A percentile compares a stretch with the other conserved stretches of the same genome.
Conservation (phyloP, 2,113 vertebrate genomes). For the Phalacrocorax pelagicus region DNA sequence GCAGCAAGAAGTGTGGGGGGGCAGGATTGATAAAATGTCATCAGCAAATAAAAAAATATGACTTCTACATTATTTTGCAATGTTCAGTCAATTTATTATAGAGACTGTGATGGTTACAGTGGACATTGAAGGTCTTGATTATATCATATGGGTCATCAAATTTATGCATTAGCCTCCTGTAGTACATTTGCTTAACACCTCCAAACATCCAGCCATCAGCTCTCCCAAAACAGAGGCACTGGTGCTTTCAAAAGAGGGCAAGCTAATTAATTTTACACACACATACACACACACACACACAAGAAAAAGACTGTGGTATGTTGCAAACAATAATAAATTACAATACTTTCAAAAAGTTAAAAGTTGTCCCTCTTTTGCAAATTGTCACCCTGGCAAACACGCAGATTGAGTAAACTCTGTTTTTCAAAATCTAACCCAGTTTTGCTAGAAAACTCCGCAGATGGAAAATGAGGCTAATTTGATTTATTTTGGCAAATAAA, state of each 20-base stretch:
- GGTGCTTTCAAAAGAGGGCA: not conserved
- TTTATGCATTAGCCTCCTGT: not conserved
- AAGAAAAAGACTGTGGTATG: not conserved
- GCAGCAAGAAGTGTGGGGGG: not conserved
- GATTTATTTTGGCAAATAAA: slow-evolving; percentile 4
- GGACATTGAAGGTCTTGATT: not conserved
- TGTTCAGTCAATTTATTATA: not conserved
- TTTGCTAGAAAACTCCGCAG: not conserved
- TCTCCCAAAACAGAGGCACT: not conserved
- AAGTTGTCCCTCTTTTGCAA: not conserved
- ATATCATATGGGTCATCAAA: not conserved
- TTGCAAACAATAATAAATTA: not conserved
- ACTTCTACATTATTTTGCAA: not conserved
- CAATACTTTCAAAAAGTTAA: not conserved
- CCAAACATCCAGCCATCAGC: not conserved
- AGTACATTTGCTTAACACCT: not conserved
- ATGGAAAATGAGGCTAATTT: not conserved
- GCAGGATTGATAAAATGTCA: not conserved
- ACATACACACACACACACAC: no score
- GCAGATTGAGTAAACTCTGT: not conserved
- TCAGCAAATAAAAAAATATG: not conserved
- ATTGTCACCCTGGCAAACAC: not conserved
- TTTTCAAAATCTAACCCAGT: not conserved
- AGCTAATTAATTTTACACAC: not conserved
- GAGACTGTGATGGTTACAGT: not conserved